Evolutionary conservation across 2,797 vertebrate species (phyloP).

Genomic region (Cyclopterus lumpus): DNA sequence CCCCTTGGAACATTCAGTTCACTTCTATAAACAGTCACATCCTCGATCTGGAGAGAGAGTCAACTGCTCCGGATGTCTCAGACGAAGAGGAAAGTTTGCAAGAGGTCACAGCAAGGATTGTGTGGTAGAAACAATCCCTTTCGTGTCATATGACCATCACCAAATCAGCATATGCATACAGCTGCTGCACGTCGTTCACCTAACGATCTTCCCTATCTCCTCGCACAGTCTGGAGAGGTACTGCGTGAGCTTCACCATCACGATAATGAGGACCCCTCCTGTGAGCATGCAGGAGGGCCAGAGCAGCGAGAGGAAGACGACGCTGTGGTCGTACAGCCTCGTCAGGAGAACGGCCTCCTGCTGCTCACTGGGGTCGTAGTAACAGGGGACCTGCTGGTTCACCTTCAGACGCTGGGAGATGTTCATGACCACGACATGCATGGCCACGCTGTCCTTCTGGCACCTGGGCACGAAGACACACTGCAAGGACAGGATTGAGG

Average conservation of each 20-base stretch:
- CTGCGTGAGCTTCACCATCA: slow-evolving; percentile 96
- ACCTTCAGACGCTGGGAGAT: slow-evolving; percentile 91
- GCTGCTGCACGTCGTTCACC: slow-evolving; percentile 80
- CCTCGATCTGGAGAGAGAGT: slow-evolving; percentile 39
- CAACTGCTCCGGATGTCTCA: slow-evolving; percentile 52
- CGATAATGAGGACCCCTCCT: slow-evolving; percentile 88
- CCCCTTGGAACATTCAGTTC: slow-evolving; percentile 53
- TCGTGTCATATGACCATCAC: slow-evolving; percentile 41
- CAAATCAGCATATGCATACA: slow-evolving; percentile 3
- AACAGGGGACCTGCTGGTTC: slow-evolving; percentile 90
- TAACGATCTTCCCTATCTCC: slow-evolving; percentile 90
- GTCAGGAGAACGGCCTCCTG: slow-evolving; percentile 90
- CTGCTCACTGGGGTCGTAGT: slow-evolving; percentile 88
- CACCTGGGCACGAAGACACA: slow-evolving; percentile 95
- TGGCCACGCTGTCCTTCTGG: slow-evolving; percentile 88
- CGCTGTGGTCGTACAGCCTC: slow-evolving; percentile 88
- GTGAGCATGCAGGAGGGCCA: slow-evolving; percentile 94
- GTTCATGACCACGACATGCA: slow-evolving; percentile 86
- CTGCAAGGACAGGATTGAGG: slow-evolving; percentile 74
- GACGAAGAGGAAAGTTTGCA: slow-evolving; percentile 41
- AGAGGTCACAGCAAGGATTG: slow-evolving; percentile 48
- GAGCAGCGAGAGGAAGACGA: slow-evolving; percentile 90
- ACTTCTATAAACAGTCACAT: slow-evolving; percentile 55
- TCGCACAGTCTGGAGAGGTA: slow-evolving; percentile 95
- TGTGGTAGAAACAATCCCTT: slow-evolving; percentile 39